phyloP scores from a whole-genome alignment of 2,113 vertebrate species.

The Pelobates fuscus region DNA sequence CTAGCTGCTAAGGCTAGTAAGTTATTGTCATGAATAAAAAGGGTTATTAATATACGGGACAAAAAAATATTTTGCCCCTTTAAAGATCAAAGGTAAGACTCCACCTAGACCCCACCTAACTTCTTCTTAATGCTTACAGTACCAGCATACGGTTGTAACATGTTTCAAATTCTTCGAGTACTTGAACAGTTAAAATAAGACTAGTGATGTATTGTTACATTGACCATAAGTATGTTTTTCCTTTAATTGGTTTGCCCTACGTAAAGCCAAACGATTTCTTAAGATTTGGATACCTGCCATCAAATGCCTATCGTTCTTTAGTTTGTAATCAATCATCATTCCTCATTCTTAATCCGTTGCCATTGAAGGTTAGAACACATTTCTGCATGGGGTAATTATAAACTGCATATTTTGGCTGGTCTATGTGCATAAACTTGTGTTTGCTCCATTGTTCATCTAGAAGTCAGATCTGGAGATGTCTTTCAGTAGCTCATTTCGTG shows the following conservation, averaged over 20 bases:
- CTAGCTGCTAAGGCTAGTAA: too few relatives aligned
- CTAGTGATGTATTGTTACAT: neutral
- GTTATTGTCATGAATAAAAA: too few relatives aligned
- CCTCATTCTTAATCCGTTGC: conserved; percentile 42
- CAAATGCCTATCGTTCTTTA: conserved; percentile 39
- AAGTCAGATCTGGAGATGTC: conserved; percentile 2
- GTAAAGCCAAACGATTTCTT: conserved; percentile 13
- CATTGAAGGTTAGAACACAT: conserved; percentile 29
- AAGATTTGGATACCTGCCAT: conserved; percentile 31
- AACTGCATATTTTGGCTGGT: conserved; percentile 18
- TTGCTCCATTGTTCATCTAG: conserved; percentile 1
- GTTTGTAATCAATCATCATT: conserved; percentile 37
- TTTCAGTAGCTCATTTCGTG: neutral
- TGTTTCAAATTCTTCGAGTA: too few relatives aligned
- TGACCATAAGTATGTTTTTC: neutral
- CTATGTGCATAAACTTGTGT: conserved; percentile 34
- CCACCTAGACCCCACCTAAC: too few relatives aligned
- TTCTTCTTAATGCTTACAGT: too few relatives aligned
- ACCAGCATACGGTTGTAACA: too few relatives aligned
- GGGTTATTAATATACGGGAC: too few relatives aligned
- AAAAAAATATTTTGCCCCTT: too few relatives aligned
- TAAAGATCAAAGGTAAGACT: too few relatives aligned
- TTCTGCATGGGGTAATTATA: conserved; percentile 38
- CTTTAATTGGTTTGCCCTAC: conserved; percentile 41
- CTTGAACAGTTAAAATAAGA: neutral